Percentiles rank a stretch among this genome's conserved stretches.
phyloP scores from a whole-genome alignment of 2,113 vertebrate species.

The Vimba vimba region DNA sequence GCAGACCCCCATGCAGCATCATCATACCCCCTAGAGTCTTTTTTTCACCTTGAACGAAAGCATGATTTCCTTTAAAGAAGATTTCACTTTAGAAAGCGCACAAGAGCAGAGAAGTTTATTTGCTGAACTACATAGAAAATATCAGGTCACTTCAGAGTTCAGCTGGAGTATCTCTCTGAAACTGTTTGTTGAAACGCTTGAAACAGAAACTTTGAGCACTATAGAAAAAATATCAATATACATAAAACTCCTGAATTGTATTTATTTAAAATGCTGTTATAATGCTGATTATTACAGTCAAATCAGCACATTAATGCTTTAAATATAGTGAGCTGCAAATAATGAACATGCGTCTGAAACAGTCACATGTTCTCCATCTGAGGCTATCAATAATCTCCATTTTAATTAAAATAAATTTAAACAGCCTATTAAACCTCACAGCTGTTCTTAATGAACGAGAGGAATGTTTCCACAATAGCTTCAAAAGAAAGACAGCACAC shows the following conservation, averaged over 20 bases:
- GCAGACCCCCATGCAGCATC: too few species aligned
- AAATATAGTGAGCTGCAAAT: not conserved
- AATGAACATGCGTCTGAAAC: constrained; percentile 4
- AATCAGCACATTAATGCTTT: not conserved
- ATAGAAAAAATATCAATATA: not conserved
- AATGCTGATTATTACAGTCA: not conserved
- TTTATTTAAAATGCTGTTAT: not conserved
- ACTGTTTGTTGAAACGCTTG: constrained; percentile 1
- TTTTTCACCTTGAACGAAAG: too few species aligned
- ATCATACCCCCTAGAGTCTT: too few species aligned
- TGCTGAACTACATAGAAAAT: not conserved
- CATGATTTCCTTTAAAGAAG: too few species aligned
- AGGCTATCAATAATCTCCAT: constrained; percentile 28
- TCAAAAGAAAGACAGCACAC: constrained; percentile 19
- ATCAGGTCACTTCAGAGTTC: not conserved
- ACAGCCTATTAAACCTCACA: constrained; percentile 30
- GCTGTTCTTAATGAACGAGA: constrained; percentile 41
- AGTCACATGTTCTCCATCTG: not conserved
- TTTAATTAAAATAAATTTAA: constrained; percentile 38
- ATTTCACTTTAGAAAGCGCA: not conserved
- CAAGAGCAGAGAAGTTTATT: not conserved
- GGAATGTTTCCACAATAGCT: constrained; percentile 34
- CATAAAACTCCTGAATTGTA: not conserved
- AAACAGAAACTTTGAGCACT: not conserved
- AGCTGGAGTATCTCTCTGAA: not conserved